phyloP scores from a whole-genome alignment of 2,113 vertebrate genomes.

The Neodontobutis hainanensis region DNA sequence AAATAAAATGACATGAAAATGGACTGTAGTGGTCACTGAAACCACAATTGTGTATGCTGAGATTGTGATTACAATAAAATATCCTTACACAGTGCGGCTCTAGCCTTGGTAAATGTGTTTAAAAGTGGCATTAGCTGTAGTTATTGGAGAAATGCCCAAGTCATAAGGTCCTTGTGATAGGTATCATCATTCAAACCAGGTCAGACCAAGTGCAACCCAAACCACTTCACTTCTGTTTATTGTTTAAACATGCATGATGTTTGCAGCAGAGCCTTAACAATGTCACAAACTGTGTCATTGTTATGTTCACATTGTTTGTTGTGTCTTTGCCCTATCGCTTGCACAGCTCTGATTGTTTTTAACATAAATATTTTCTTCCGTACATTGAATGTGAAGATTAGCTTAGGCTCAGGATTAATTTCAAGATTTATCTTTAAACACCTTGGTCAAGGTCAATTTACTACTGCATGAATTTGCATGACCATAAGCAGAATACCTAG shows the following conservation, averaged over 20 bases:
- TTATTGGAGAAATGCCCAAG: slow-evolving; percentile 6
- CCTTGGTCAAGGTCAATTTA: slow-evolving; percentile 12
- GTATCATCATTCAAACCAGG: slow-evolving; percentile 4
- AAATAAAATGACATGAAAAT: too few species aligned
- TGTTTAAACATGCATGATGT: slow-evolving; percentile 13
- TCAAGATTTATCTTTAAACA: neutral
- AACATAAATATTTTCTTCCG: slow-evolving; percentile 33
- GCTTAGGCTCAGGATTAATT: neutral
- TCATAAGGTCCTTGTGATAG: slow-evolving; percentile 10
- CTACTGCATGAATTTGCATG: neutral
- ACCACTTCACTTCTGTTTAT: slow-evolving; percentile 16
- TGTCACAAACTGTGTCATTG: slow-evolving; percentile 6
- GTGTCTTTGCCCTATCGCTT: slow-evolving; percentile 15
- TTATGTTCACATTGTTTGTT: neutral
- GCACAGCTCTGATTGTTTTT: slow-evolving; percentile 35
- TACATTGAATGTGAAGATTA: neutral
- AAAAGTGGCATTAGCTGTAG: slow-evolving; percentile 13
- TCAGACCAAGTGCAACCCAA: neutral
- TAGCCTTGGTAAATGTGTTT: neutral
- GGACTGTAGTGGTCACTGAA: too few species aligned
- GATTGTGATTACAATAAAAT: neutral
- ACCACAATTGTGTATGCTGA: too few species aligned
- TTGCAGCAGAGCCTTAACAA: slow-evolving; percentile 9
- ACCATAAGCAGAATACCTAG: slow-evolving; percentile 46
- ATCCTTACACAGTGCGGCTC: neutral